Base-by-base conservation (phyloP, 2,113 vertebrate genomes). In the Nipponia nippon region DNA sequence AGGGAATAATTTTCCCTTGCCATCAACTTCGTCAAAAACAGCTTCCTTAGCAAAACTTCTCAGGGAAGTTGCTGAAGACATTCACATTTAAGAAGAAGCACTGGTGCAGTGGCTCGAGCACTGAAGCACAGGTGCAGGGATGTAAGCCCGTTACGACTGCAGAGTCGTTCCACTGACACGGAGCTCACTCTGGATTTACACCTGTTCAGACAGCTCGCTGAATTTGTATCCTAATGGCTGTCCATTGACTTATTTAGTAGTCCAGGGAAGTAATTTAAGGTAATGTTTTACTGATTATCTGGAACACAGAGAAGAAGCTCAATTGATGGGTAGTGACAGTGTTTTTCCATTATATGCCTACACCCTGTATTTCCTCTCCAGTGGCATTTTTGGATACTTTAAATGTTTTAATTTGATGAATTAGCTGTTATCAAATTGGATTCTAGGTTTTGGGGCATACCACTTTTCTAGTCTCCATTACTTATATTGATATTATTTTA, bases 31-130 rank as follows among this genome's bases (percentile, higher is more conserved):
- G 82, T 89, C 83, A 52, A 52, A 91, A 95, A 7, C 29, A 78
- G 47, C 87, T 94, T 94, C 1, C 12, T 78, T 81, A 87, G 71
- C 55, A 89, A 84, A 92, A 83, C 16, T 83, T 92, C 58, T 78
- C 19, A 22, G 49, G 34, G 89, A 65, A 82, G 14, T 38, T 87
- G 14, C 27, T 58, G 77, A 87, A 78, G 62, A 80, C 32, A 16
- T 15, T 70, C 25, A 21, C 3, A 29, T 42, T 84, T 47, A 67
- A 71, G 56, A 71, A 77, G 63, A 16, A 69, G 17, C 7, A 8
- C 3, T 7, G 23, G 5, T 83, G n/a, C 23, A 4, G 4, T 23
- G 9, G 16, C 32, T 71, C 0, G 0, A 88, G 42, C 38, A 36
- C 11, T 36, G 52, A 75, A 40, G 40, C 27, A 46, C 1, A 4